Conservation (phyloP, 1,140 invertebrate species). For the Diachasma alloeum region DNA sequence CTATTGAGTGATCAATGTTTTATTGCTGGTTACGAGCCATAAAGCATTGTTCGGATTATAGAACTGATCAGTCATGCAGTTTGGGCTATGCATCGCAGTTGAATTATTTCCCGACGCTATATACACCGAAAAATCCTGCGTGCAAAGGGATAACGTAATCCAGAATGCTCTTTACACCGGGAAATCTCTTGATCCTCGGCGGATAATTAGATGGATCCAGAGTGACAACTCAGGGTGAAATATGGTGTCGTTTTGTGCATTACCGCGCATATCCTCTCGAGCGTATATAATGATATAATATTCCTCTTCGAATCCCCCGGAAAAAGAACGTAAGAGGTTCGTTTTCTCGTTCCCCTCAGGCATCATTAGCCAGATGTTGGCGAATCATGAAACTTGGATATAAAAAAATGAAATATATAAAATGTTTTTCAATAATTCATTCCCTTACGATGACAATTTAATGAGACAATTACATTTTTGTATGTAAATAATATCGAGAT, state of each 20-base stretch:
- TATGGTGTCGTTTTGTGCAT: slow-evolving; percentile 1
- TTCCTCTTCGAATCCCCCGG: not conserved
- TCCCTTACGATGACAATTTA: too few relatives aligned
- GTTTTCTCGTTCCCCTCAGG: not conserved
- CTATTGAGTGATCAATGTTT: too few relatives aligned
- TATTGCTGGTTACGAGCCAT: too few relatives aligned
- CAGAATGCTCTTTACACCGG: slow-evolving; percentile 28
- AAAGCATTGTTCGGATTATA: too few relatives aligned
- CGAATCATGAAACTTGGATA: not conserved
- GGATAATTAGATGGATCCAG: slow-evolving; percentile 26
- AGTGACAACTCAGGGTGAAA: slow-evolving; percentile 17
- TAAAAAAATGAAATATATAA: too few relatives aligned
- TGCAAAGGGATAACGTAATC: not conserved
- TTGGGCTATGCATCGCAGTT: not conserved
- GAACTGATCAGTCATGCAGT: not conserved
- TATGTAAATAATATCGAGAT: too few relatives aligned
- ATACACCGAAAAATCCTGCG: not conserved
- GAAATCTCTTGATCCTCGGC: slow-evolving; percentile 19
- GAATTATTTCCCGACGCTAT: not conserved
- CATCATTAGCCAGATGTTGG: not conserved
- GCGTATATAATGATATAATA: slow-evolving; percentile 6
- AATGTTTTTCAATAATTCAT: too few relatives aligned
- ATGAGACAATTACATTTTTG: too few relatives aligned
- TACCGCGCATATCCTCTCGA: not conserved
- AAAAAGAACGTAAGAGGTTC: too few relatives aligned